These are phyloP conservation scores for Cheilosia vernalis DNA, from an alignment of 2,888 invertebrate species.

Conservation along the genomic window DNA sequence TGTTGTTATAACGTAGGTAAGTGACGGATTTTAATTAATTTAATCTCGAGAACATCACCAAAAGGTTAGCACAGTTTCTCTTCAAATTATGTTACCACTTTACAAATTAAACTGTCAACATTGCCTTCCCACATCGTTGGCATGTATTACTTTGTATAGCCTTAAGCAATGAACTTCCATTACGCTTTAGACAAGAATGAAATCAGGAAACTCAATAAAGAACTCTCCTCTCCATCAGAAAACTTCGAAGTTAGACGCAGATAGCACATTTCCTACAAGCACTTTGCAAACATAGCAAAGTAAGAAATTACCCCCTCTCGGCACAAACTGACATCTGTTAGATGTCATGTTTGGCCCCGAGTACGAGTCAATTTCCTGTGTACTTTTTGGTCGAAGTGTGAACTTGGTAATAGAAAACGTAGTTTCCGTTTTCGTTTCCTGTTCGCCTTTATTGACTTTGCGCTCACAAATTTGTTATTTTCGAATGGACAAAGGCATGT, in stretches of 20 bases:
- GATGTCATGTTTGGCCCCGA: slow-evolving; percentile 17
- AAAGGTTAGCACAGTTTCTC: neutral
- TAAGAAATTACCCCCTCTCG: slow-evolving; percentile 13
- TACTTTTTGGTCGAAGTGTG: slow-evolving; percentile 34
- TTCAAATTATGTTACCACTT: neutral
- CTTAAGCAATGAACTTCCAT: slow-evolving; percentile 4
- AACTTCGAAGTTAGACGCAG: neutral
- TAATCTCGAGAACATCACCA: neutral
- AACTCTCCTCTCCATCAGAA: neutral
- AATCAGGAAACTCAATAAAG: slow-evolving; percentile 32
- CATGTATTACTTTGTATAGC: slow-evolving; percentile 10
- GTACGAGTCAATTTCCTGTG: slow-evolving; percentile 51
- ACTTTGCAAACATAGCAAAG: slow-evolving; percentile 15
- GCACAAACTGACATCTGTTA: slow-evolving; percentile 20
- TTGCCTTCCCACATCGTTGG: slow-evolving; percentile 13
- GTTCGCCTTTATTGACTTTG: slow-evolving; percentile 30
- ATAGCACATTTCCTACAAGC: slow-evolving; percentile 20
- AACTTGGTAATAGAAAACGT: slow-evolving; percentile 43
- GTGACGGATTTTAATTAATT: too few species aligned
- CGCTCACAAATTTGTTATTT: neutral
- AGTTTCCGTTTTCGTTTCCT: slow-evolving; percentile 27
- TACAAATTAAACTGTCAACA: slow-evolving; percentile 41
- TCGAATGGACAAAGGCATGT: too few species aligned
- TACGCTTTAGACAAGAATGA: neutral
- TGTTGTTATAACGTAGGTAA: too few species aligned